Evolutionary conservation across 2,888 invertebrate species (phyloP).

Genomic region (Hoplodrina blanda): DNA sequence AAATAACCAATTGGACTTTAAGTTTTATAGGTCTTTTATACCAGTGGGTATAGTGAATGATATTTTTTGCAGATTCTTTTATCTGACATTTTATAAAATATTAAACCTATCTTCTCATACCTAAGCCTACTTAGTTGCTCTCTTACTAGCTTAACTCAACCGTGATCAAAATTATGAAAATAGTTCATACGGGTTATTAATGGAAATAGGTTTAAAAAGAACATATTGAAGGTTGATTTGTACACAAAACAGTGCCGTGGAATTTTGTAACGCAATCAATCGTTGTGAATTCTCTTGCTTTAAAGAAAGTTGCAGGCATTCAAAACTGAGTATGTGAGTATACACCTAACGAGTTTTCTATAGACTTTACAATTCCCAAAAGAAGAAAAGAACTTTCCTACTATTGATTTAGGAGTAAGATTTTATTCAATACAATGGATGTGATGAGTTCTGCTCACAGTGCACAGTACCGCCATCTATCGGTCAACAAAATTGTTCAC

Average conservation of each 20-base stretch:
- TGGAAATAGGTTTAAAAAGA: not conserved
- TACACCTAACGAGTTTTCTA: not conserved
- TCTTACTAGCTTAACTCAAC: not conserved
- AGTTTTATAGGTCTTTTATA: not conserved
- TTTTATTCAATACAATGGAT: not conserved
- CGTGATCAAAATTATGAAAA: constrained; percentile 9
- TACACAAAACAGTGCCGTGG: constrained; percentile 9
- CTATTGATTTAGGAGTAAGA: too few species aligned
- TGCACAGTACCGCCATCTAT: not conserved
- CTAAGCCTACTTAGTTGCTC: too few species aligned
- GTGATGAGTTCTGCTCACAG: not conserved
- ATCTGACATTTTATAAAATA: too few species aligned
- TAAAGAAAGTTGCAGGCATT: constrained; percentile 26
- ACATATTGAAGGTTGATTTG: not conserved
- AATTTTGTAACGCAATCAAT: constrained; percentile 6
- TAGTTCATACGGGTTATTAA: not conserved
- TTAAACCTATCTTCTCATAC: too few species aligned
- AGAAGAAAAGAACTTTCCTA: too few species aligned
- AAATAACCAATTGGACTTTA: not conserved
- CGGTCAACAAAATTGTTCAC: not conserved
- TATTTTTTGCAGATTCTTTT: too few species aligned
- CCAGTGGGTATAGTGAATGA: too few species aligned
- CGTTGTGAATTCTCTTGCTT: constrained; percentile 21
- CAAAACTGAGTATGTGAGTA: not conserved
- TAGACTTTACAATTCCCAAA: not conserved